A percentile compares a stretch with the other conserved stretches of the same genome.
Conservation (phyloP, 37 sponge, comb jelly and placozoan genomes). For the Halichondria panicea region DNA sequence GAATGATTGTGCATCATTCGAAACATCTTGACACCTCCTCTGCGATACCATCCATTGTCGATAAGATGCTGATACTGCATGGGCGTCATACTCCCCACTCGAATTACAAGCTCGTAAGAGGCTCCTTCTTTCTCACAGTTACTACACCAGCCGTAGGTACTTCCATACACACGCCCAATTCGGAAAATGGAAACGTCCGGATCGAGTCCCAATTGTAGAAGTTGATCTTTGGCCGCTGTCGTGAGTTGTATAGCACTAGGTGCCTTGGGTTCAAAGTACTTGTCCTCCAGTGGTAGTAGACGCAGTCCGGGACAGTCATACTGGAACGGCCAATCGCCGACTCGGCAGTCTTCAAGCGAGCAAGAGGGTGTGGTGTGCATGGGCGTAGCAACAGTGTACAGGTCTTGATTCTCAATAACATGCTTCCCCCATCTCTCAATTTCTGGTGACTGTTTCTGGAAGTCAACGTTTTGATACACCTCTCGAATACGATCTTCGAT, state of each 20-base stretch:
- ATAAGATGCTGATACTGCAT: slow-evolving; percentile 82
- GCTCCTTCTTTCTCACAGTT: slow-evolving; percentile 75
- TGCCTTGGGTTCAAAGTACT: slow-evolving; percentile 11
- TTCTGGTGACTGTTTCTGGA: slow-evolving; percentile 35
- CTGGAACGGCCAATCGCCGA: slow-evolving; percentile 14
- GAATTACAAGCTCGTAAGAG: slow-evolving; percentile 79
- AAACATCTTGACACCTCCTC: slow-evolving; percentile 94
- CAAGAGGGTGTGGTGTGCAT: no score
- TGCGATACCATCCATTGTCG: slow-evolving; percentile 87
- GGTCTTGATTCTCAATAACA: slow-evolving; percentile 63
- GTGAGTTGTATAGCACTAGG: slow-evolving; percentile 45
- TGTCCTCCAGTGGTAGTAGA: slow-evolving; percentile 37
- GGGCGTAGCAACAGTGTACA: slow-evolving; percentile 50
- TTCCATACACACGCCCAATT: slow-evolving; percentile 68
- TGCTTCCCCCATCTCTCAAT: slow-evolving; percentile 64
- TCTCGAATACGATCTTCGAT: slow-evolving; percentile 12
- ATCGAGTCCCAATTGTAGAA: slow-evolving; percentile 48
- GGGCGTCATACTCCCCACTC: slow-evolving; percentile 68
- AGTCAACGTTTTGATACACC: slow-evolving; percentile 33
- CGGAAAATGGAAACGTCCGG: slow-evolving; percentile 53
- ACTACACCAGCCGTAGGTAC: slow-evolving; percentile 66
- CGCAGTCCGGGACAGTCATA: no score
- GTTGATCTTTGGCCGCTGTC: slow-evolving; percentile 23
- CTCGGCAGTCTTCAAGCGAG: no score
- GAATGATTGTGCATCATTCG: slow-evolving; percentile 65